A percentile compares a stretch with the other conserved stretches of the same genome.
Evolutionary conservation across 2,113 vertebrate species (phyloP).

Genomic region (Ciconia stormi): DNA sequence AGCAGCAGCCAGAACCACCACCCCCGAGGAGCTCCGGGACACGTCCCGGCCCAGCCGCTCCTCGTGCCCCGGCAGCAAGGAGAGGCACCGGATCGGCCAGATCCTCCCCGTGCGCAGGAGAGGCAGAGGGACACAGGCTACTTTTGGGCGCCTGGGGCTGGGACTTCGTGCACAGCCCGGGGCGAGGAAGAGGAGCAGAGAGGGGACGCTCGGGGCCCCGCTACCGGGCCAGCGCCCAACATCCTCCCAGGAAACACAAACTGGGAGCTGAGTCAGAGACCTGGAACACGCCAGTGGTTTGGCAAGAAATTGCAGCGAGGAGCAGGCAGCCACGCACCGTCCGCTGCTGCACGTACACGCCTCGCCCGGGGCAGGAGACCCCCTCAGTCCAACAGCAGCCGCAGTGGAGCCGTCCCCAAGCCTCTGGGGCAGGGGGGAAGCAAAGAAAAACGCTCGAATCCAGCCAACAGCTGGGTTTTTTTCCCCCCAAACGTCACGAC

Average conservation of each 20-base stretch:
- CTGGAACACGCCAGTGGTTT: background rate
- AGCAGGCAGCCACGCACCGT: background rate
- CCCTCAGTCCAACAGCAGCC: background rate
- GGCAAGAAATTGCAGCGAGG: background rate
- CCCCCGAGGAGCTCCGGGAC: background rate
- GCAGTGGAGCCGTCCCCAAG: background rate
- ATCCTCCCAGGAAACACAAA: background rate
- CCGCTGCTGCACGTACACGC: background rate
- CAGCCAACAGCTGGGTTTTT: background rate
- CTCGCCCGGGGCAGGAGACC: background rate
- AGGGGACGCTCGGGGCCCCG: background rate
- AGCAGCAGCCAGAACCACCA: background rate
- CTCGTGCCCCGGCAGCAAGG: background rate
- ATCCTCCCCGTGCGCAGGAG: accelerated
- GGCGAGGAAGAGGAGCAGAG: background rate
- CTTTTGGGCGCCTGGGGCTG: background rate
- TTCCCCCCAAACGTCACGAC: background rate
- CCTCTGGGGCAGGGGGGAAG: background rate
- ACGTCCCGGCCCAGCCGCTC: background rate
- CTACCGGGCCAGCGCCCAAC: background rate
- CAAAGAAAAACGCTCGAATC: background rate
- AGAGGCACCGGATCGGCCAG: background rate
- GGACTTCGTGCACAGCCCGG: background rate
- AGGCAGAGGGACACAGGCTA: background rate
- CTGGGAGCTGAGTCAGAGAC: slow-evolving; percentile 15